Conservation (phyloP, 2,888 invertebrate species). For the Andrena hattorfiana region DNA sequence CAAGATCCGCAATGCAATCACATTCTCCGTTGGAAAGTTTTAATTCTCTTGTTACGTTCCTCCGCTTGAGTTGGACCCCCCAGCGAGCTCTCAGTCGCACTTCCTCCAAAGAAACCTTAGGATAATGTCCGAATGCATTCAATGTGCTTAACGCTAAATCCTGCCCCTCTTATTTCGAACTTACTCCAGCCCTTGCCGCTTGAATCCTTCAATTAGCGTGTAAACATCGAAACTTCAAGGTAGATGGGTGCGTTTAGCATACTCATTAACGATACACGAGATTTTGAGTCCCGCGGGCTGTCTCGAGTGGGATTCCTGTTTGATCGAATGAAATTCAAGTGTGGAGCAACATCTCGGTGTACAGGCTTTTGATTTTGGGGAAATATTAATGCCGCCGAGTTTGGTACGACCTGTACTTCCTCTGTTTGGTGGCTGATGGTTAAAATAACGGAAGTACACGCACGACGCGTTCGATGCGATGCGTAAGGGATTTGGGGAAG, state of each 20-base stretch:
- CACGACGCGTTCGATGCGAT: too few relatives aligned
- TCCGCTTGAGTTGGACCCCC: background rate
- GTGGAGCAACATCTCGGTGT: too few relatives aligned
- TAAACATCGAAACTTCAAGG: background rate
- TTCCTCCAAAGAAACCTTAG: conserved; percentile 37
- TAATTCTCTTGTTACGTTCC: conserved; percentile 1
- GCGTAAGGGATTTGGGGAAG: too few relatives aligned
- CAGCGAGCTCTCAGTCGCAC: background rate
- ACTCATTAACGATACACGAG: background rate
- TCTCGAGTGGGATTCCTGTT: background rate
- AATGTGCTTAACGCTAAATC: conserved; percentile 11
- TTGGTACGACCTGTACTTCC: too few relatives aligned
- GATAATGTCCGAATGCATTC: conserved; percentile 6
- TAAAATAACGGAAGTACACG: too few relatives aligned
- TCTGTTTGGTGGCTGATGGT: too few relatives aligned
- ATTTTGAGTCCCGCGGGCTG: too few relatives aligned
- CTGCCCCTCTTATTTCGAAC: background rate
- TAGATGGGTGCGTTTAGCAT: background rate
- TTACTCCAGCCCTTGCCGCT: background rate
- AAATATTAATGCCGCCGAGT: too few relatives aligned
- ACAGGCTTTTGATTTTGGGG: too few relatives aligned
- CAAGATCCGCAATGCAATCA: background rate
- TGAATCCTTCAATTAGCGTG: background rate
- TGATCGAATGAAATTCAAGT: background rate
- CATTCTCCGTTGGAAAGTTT: conserved; percentile 11